Evolutionary conservation across 2,888 invertebrate genomes (phyloP).

Genomic region (Caenorhabditis imperialis): DNA sequence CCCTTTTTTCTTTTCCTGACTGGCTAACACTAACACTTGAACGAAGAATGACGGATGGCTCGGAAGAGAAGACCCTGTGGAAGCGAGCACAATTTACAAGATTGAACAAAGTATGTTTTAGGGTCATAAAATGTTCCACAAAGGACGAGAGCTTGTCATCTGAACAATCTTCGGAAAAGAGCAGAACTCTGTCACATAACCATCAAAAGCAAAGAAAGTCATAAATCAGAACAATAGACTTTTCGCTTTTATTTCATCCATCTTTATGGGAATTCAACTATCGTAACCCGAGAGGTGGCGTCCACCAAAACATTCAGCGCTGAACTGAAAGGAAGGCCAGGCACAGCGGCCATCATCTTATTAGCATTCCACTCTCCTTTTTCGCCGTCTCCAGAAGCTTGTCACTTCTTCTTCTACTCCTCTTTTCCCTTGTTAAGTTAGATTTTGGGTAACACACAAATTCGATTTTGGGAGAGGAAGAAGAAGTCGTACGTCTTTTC

Average conservation of each 20-base stretch:
- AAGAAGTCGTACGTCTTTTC: conserved; percentile 5
- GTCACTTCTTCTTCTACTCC: conserved; percentile 34
- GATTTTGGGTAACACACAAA: conserved; percentile 51
- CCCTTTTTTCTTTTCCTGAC: not conserved
- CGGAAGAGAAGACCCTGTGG: not conserved
- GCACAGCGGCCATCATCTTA: conserved; percentile 30
- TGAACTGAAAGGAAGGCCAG: not conserved
- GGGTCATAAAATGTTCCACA: too few species aligned
- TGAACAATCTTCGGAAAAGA: too few species aligned
- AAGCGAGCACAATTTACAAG: too few species aligned
- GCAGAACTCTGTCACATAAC: not conserved
- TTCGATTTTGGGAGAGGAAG: conserved; percentile 39
- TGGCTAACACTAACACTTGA: conserved; percentile 7
- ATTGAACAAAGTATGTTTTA: too few species aligned
- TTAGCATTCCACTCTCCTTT: conserved; percentile 44
- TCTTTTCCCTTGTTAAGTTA: conserved; percentile 53
- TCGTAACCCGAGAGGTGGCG: not conserved
- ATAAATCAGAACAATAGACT: conserved; percentile 22
- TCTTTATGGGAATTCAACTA: not conserved
- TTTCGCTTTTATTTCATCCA: conserved; percentile 2
- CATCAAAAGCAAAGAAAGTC: not conserved
- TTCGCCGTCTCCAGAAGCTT: conserved; percentile 6
- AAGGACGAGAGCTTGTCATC: not conserved
- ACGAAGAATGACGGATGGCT: conserved; percentile 2
- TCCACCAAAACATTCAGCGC: not conserved